Evolutionary conservation across 2,797 vertebrate species (phyloP).

Genomic region (Myoxocephalus aenaeus): DNA sequence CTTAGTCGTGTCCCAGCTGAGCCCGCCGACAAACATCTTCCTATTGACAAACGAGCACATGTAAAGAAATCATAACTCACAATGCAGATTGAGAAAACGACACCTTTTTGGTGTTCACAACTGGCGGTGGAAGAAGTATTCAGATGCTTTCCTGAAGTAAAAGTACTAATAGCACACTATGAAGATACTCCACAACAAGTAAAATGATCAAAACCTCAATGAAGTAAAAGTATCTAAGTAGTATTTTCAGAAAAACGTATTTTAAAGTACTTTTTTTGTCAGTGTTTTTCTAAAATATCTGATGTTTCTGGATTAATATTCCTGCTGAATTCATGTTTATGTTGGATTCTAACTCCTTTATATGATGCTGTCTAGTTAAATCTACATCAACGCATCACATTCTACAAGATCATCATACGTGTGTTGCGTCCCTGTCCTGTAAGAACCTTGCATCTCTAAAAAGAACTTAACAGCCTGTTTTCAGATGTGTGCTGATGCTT

Average conservation of each 20-base stretch:
- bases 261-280: neutral
- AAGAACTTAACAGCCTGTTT: neutral
- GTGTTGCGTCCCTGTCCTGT: neutral
- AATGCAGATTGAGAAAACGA: neutral
- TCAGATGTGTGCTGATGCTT: too few relatives aligned
- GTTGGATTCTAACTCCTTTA: neutral
- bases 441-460: neutral
- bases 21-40: slow-evolving; percentile 99
- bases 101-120: neutral
- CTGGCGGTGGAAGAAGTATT: neutral
- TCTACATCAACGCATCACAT: neutral
- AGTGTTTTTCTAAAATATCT: neutral
- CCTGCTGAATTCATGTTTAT: neutral
- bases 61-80: neutral
- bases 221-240: too few relatives aligned
- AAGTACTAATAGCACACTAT: neutral
- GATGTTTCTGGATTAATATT: neutral
- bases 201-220: neutral
- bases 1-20: slow-evolving; percentile 99
- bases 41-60: slow-evolving; percentile 71
- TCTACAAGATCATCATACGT: neutral
- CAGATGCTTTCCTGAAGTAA: neutral
- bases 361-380: neutral
- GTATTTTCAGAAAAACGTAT: too few relatives aligned
- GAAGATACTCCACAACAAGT: neutral